These are phyloP conservation scores for Ia io DNA, from an alignment of 2,113 vertebrate species.

Conservation along the genomic window DNA sequence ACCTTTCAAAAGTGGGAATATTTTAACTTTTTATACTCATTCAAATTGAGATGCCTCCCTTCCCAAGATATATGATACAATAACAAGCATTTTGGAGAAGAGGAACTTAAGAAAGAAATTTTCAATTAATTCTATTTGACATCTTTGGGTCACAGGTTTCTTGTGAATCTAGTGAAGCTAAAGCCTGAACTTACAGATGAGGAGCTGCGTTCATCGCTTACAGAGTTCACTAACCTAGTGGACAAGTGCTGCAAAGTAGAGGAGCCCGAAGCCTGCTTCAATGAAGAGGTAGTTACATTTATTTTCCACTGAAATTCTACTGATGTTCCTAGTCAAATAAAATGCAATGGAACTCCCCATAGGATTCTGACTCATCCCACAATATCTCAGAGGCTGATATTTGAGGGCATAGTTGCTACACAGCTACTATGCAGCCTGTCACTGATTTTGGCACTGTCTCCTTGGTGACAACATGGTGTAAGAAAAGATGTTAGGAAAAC, in stretches of 20 bases:
- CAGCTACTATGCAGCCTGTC: background rate
- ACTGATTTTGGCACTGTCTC: background rate
- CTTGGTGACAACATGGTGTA: background rate
- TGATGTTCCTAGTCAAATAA: background rate
- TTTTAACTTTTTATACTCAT: background rate
- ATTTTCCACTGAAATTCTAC: background rate
- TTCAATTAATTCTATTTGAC: background rate
- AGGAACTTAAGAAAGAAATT: background rate
- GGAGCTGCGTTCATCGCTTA: constrained; percentile 6
- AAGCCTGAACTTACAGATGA: constrained; percentile 61
- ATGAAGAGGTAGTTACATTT: constrained; percentile 67
- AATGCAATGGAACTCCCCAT: background rate
- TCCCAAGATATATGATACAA: background rate
- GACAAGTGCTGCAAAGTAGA: constrained; percentile 67
- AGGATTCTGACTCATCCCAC: background rate
- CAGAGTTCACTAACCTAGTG: constrained; percentile 27
- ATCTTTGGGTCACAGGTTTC: constrained; percentile 67
- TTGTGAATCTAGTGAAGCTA: constrained; percentile 73
- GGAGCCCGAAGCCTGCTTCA: constrained; percentile 30
- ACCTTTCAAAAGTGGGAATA: background rate
- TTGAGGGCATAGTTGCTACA: accelerated
- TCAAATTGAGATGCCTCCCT: background rate
- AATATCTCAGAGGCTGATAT: background rate
- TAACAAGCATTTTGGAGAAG: background rate
- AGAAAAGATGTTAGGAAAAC: background rate